Percentiles rank a stretch among this genome's conserved stretches.
Conservation (phyloP, 2,113 vertebrate species). For the Lichenostomus cassidix region DNA sequence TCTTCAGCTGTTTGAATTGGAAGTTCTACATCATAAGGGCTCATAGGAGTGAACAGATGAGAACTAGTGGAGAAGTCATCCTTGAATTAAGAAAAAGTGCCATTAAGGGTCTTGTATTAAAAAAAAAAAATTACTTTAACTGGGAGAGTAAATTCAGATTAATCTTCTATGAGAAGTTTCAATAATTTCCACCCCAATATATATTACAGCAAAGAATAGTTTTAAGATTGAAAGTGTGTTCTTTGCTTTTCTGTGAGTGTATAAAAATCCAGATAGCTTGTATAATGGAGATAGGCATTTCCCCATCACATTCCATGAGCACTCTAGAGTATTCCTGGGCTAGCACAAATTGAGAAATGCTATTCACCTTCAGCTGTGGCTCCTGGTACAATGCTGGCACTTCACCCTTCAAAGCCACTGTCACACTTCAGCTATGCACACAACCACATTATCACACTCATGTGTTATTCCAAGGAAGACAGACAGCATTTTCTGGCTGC, state of each 20-base stretch:
- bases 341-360: not conserved
- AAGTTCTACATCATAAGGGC: constrained; percentile 69
- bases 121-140: not conserved
- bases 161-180: not conserved
- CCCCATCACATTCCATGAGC: not conserved
- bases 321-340: not conserved
- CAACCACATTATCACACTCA: not conserved
- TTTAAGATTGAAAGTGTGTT: rapidly evolving
- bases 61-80: constrained; percentile 49
- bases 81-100: constrained; percentile 35
- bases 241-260: not conserved
- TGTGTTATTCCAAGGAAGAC: not conserved
- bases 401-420: not conserved
- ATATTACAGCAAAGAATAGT: not conserved
- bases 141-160: not conserved
- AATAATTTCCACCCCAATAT: rapidly evolving
- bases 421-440: not conserved
- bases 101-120: not conserved
- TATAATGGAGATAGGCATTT: rapidly evolving
- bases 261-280: not conserved
- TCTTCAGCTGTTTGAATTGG: constrained; percentile 41
- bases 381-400: not conserved
- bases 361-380: not conserved
- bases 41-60: constrained; percentile 50
- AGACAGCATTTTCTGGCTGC: not conserved